A percentile compares a stretch with the other conserved stretches of the same genome.
These are phyloP conservation scores for Parascotia fuliginaria DNA, from an alignment of 2,888 invertebrate species.

Conservation along the genomic window DNA sequence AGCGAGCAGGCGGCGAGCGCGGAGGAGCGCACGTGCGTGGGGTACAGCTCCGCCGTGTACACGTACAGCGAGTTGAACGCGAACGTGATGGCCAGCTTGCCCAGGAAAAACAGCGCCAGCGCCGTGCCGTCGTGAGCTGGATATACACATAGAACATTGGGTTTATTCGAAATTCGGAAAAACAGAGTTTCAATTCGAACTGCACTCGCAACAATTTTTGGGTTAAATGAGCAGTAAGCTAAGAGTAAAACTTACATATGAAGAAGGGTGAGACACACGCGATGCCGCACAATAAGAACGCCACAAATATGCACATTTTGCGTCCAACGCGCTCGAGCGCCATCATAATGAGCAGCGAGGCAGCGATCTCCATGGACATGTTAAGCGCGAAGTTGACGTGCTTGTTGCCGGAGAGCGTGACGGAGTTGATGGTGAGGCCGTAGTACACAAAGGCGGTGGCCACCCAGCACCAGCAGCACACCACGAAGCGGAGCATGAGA, in stretches of 20 bases:
- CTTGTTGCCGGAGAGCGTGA: conserved; percentile 89
- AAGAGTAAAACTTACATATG: conserved; percentile 57
- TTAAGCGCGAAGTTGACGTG: conserved; percentile 89
- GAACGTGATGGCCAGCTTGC: conserved; percentile 88
- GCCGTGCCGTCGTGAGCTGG: conserved; percentile 59
- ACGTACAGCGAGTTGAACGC: conserved; percentile 89
- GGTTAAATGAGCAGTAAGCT: neutral
- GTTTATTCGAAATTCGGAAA: too few species aligned
- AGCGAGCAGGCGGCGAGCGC: conserved; percentile 89
- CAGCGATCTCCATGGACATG: conserved; percentile 80
- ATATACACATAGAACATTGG: neutral
- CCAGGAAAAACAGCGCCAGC: conserved; percentile 84
- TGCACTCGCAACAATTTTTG: too few species aligned
- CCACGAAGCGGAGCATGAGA: conserved; percentile 60
- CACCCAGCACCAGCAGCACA: conserved; percentile 87
- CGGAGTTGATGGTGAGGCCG: conserved; percentile 91
- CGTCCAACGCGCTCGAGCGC: conserved; percentile 74
- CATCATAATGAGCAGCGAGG: conserved; percentile 77
- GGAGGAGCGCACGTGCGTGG: conserved; percentile 88
- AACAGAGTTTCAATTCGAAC: too few species aligned
- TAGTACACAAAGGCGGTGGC: conserved; percentile 92
- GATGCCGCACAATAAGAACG: conserved; percentile 69
- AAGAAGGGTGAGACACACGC: conserved; percentile 70
- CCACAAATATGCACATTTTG: conserved; percentile 65
- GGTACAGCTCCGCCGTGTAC: conserved; percentile 90